A percentile compares a stretch with the other conserved stretches of the same genome.
Conservation (phyloP, 92 coral and sea anemone genomes). For the Isaurus tuberculatus region DNA sequence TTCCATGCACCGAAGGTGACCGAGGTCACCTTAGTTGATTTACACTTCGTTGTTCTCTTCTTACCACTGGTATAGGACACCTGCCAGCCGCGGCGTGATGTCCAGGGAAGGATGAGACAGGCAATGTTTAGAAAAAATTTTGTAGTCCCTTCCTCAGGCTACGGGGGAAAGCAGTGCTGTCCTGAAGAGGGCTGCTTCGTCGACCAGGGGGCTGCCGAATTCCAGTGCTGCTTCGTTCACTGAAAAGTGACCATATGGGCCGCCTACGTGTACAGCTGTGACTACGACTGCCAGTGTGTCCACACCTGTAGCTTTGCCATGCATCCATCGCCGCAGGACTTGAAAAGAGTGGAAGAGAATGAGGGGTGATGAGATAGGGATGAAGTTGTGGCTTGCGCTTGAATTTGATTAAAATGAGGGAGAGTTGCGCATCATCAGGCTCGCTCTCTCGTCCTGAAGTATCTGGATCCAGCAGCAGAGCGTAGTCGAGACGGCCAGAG, state of each 20-base stretch:
- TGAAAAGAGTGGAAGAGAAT: not conserved
- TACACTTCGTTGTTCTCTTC: constrained; percentile 8
- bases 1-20: constrained; percentile 53
- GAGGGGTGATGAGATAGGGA: not conserved
- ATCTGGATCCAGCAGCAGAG: not conserved
- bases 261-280: not conserved
- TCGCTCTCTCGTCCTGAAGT: constrained; percentile 7
- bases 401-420: constrained; percentile 20
- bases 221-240: constrained; percentile 42
- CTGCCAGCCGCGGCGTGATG: constrained; percentile 56
- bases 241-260: constrained; percentile 3
- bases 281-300: constrained; percentile 11
- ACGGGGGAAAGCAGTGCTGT: constrained; percentile 64
- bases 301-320: constrained; percentile 5
- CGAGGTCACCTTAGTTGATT: not conserved
- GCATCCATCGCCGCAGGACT: constrained; percentile 15
- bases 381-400: constrained; percentile 8
- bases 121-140: constrained; percentile 66
- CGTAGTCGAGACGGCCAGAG: not conserved
- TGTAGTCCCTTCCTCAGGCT: constrained; percentile 61
- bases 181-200: constrained; percentile 70
- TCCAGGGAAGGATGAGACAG: constrained; percentile 49
- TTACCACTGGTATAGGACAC: constrained; percentile 57
- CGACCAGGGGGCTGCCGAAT: constrained; percentile 65
- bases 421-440: constrained; percentile 2